Evolutionary conservation across 2,888 invertebrate species (phyloP), one percentile per base, ranked within the genome.

Genomic region (Acanthococcus lagerstroemiae): DNA sequence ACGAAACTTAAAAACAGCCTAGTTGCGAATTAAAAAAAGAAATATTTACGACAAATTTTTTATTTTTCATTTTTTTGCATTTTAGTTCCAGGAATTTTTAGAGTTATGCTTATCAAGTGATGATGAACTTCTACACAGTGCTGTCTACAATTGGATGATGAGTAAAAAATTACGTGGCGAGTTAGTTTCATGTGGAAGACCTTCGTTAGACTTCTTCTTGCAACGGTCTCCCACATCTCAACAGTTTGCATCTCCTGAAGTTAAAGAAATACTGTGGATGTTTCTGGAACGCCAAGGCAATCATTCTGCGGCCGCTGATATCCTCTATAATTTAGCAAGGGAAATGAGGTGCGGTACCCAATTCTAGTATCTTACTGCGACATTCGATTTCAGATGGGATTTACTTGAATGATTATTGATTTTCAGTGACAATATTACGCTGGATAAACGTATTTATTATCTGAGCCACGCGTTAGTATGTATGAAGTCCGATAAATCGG

Each of bases 381-480:
- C n/a, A n/a, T n/a, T n/a, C n/a, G n/a, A n/a, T n/a, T n/a, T 67
- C 7, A 12, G 22, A 27, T 44, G 12, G 21, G n/a, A 22, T 25
- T 66, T 56, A 37, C 66, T 56, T n/a, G n/a, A n/a, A 3, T 66
- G 52, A 26, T 26, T 21, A 44, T 50, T 6, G 12, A 22, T 68
- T 54, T 37, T 24, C 73, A 92, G 90, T 12, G 82, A 84, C 19
- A 84, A 85, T 56, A 82, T 94, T 66, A 81, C 83, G 1, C 78
- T 97, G 48, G 80, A 84, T 24, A 86, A 92, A 75, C 84, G 97
- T 69, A 84, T 95, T 71, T 87, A 90, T 72, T 95, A 95, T 80
- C 79, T 99, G 73, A 91, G 94, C 0, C 83, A 94, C 71, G 95
- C 96, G 44, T 89, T 95, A 69, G 90, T 96, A 81, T 95, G 95